Conservation (phyloP, 1,140 invertebrate genomes). For the Drosophila insularis region DNA sequence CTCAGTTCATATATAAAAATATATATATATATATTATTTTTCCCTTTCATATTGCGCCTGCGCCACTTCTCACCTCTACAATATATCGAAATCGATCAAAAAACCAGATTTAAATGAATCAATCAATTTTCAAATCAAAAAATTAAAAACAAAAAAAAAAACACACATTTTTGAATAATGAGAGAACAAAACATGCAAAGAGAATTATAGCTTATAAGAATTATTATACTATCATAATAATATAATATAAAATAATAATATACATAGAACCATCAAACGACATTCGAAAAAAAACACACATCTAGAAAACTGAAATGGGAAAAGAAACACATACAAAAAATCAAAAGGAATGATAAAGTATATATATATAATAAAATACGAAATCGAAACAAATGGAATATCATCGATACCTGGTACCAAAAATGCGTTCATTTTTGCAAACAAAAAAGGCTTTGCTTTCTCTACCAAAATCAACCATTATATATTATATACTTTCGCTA, state of each 20-base stretch:
- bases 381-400: conserved; percentile 25
- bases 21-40: conserved; percentile 63
- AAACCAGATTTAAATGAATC: conserved; percentile 64
- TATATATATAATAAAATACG: neutral
- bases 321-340: conserved; percentile 30
- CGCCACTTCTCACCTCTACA: conserved; percentile 46
- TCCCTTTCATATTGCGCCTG: conserved; percentile 72
- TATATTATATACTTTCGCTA: conserved; percentile 74
- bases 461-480: conserved; percentile 70
- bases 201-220: conserved; percentile 82
- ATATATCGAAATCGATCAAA: conserved; percentile 28
- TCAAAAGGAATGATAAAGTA: conserved; percentile 34
- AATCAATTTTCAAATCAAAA: conserved; percentile 45
- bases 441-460: conserved; percentile 74
- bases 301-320: conserved; percentile 66
- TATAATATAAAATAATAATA: conserved; percentile 65
- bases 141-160: conserved; percentile 30
- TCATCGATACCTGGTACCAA: conserved; percentile 65
- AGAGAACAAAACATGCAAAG: conserved; percentile 80
- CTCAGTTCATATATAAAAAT: conserved; percentile 30
- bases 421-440: conserved; percentile 75
- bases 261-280: conserved; percentile 78
- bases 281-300: conserved; percentile 65
- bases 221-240: conserved; percentile 68
- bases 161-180: conserved; percentile 61